phyloP scores from a whole-genome alignment of 2,113 vertebrate genomes.

The Cynocephalus volans region DNA sequence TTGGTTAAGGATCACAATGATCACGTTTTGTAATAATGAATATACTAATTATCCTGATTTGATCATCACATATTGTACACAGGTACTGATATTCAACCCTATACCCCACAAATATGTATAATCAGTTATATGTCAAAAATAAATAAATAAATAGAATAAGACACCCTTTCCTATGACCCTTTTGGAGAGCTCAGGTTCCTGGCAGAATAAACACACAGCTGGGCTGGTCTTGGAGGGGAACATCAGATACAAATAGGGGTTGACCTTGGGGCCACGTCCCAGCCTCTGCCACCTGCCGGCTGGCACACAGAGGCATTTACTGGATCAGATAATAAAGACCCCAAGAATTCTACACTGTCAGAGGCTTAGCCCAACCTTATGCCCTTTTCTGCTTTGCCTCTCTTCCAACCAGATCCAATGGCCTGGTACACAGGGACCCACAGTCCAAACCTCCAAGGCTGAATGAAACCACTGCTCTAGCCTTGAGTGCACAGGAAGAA shows the following conservation, averaged over 20 bases:
- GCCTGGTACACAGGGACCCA: neutral
- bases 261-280: constrained; percentile 21
- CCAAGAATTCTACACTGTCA: neutral
- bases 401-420: neutral
- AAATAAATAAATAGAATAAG: neutral
- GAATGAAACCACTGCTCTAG: neutral
- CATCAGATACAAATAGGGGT: neutral
- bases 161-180: constrained; percentile 8
- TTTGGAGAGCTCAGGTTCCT: constrained; percentile 23
- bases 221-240: constrained; percentile 24
- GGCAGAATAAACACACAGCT: neutral
- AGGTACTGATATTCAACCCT: no score
- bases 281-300: neutral
- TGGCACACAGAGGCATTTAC: constrained; percentile 10
- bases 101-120: no score
- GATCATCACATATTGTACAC: no score
- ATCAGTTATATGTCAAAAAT: no score
- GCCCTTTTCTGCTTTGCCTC: neutral
- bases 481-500: neutral
- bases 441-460: neutral
- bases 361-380: neutral
- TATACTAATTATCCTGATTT: no score
- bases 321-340: constrained; percentile 56
- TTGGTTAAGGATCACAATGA: no score
- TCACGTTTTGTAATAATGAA: no score